Conservation (phyloP, 2,888 invertebrate species). For the Coronaproctus castanopsis region DNA sequence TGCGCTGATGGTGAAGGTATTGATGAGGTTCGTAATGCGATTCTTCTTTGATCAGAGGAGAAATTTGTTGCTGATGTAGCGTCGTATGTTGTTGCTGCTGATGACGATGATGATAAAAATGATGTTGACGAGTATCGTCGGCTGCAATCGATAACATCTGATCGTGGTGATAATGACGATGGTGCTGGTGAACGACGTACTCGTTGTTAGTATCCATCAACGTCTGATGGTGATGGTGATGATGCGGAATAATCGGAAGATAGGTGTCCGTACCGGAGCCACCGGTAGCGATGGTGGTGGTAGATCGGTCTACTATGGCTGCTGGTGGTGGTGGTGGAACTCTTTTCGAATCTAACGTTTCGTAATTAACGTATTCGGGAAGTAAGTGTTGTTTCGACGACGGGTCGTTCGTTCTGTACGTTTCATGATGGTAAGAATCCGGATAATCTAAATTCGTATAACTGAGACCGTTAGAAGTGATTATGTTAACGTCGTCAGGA, state of each 20-base stretch:
- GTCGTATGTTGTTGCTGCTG: slow-evolving; percentile 5
- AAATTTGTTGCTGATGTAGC: not conserved
- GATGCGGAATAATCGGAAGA: too few relatives aligned
- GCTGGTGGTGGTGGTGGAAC: slow-evolving; percentile 27
- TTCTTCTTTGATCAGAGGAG: not conserved
- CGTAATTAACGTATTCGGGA: slow-evolving; percentile 25
- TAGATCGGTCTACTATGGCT: slow-evolving; percentile 24
- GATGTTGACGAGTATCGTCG: too few relatives aligned
- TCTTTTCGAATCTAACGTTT: slow-evolving; percentile 7
- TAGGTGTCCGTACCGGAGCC: too few relatives aligned
- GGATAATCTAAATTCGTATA: slow-evolving; percentile 74
- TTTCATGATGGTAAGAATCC: slow-evolving; percentile 16
- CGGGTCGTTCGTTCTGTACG: not conserved
- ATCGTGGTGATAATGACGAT: not conserved
- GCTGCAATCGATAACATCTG: slow-evolving; percentile 3
- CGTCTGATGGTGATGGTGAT: slow-evolving; percentile 2
- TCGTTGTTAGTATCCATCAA: not conserved
- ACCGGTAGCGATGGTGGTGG: slow-evolving; percentile 1
- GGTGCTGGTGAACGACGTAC: slow-evolving; percentile 5
- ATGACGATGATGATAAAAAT: too few relatives aligned
- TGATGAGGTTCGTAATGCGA: slow-evolving; percentile 4
- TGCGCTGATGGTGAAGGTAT: too few relatives aligned
- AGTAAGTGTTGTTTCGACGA: not conserved
- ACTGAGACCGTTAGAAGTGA: slow-evolving; percentile 66
- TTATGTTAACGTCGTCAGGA: slow-evolving; percentile 35